Percentiles rank a stretch among this genome's conserved stretches.
These are phyloP conservation scores for Drosophila acutilabella DNA, from an alignment of 2,888 invertebrate genomes.

Conservation along the genomic window DNA sequence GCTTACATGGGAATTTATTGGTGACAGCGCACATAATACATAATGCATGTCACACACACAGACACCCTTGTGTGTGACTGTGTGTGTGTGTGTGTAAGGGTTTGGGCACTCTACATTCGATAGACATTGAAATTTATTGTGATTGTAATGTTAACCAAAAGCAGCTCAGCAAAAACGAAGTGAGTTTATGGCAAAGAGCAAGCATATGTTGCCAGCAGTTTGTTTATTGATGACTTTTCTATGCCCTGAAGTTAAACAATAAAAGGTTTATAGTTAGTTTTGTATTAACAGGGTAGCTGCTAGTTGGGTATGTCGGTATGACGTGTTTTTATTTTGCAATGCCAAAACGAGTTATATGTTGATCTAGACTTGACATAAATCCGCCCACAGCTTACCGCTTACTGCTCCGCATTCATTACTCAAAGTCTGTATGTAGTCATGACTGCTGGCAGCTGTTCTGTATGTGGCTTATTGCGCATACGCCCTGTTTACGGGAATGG, in stretches of 20 bases:
- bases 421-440: constrained; percentile 42
- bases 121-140: constrained; percentile 78
- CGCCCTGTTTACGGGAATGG: constrained; percentile 49
- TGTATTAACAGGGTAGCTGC: neutral
- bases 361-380: constrained; percentile 38
- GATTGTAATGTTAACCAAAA: constrained; percentile 64
- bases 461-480: constrained; percentile 67
- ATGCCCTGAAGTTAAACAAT: neutral
- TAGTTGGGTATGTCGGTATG: neutral
- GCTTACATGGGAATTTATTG: constrained; percentile 79
- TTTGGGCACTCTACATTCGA: constrained; percentile 57
- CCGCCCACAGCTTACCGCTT: constrained; percentile 20
- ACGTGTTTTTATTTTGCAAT: constrained; percentile 16
- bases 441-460: constrained; percentile 32
- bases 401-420: constrained; percentile 64
- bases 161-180: constrained; percentile 58
- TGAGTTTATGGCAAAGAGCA: constrained; percentile 51
- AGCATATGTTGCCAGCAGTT: constrained; percentile 26
- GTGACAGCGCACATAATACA: constrained; percentile 77
- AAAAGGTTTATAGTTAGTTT: neutral
- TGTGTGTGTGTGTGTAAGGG: constrained; percentile 13
- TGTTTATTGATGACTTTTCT: neutral
- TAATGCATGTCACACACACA: constrained; percentile 59
- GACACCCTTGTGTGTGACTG: constrained; percentile 19
- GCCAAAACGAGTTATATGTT: constrained; percentile 41